Evolutionary conservation across 2,113 vertebrate species (phyloP).

Genomic region (Hemibagrus wyckioides): DNA sequence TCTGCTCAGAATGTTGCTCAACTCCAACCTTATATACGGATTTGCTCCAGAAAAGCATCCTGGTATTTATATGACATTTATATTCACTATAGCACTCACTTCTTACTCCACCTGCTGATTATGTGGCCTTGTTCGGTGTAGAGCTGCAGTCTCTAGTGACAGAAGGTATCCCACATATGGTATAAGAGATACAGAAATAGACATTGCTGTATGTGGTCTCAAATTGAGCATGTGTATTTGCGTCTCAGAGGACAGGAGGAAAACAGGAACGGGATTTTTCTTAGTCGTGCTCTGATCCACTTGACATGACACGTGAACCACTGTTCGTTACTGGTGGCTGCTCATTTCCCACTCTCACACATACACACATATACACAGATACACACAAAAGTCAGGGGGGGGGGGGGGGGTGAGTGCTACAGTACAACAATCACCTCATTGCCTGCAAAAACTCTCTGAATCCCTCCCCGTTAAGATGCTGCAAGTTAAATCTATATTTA

Average conservation of each 20-base stretch:
- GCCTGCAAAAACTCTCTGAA: constrained; percentile 28
- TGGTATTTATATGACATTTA: constrained; percentile 28
- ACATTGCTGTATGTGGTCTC: constrained; percentile 41
- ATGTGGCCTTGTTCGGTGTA: constrained; percentile 30
- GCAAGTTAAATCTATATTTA: constrained; percentile 64
- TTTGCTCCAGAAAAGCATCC: constrained; percentile 5
- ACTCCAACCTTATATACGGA: not conserved
- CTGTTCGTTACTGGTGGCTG: constrained; percentile 32
- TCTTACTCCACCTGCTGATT: constrained; percentile 38
- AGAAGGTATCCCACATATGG: constrained; percentile 36
- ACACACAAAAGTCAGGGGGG: constrained; percentile 10
- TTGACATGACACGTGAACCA: constrained; percentile 30
- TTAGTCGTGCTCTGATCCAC: constrained; percentile 29
- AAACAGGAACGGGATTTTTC: constrained; percentile 34
- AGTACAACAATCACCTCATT: constrained; percentile 37
- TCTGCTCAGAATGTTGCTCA: constrained; percentile 17
- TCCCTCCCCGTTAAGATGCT: constrained; percentile 45
- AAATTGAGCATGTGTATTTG: constrained; percentile 40
- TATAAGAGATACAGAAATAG: constrained; percentile 46
- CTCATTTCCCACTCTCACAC: constrained; percentile 16
- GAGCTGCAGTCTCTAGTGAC: constrained; percentile 48
- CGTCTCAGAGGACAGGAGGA: constrained; percentile 35
- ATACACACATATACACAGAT: constrained; percentile 27
- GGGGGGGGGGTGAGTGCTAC: constrained; percentile 4
- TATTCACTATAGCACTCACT: constrained; percentile 24